A percentile compares a stretch with the other conserved stretches of the same genome.
These are phyloP conservation scores for Macrocentrus cingulum DNA, from an alignment of 1,140 invertebrate species.

Conservation along the genomic window DNA sequence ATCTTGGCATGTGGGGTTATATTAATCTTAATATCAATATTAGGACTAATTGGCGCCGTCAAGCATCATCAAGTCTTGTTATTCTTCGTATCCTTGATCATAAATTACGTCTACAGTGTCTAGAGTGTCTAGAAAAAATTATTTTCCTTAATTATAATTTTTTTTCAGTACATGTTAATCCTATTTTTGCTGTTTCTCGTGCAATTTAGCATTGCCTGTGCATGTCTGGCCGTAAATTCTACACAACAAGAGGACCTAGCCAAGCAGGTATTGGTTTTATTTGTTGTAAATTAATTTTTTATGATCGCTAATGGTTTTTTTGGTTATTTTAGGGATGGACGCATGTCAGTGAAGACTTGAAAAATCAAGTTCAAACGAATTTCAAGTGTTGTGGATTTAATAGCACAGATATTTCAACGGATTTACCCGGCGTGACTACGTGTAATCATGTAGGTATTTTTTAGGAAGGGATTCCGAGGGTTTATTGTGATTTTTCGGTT, in stretches of 20 bases:
- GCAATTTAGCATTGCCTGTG: constrained; percentile 93
- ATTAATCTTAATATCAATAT: constrained; percentile 83
- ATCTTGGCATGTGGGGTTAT: constrained; percentile 93
- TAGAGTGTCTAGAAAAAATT: background rate
- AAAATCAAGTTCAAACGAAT: constrained; percentile 70
- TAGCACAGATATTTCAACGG: constrained; percentile 34
- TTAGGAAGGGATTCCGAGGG: too few relatives aligned
- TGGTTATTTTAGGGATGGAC: constrained; percentile 71
- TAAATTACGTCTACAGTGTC: background rate
- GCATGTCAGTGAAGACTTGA: constrained; percentile 64
- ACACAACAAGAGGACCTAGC: constrained; percentile 82
- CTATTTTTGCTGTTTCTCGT: constrained; percentile 87
- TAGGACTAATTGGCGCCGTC: constrained; percentile 86
- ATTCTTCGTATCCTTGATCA: constrained; percentile 96
- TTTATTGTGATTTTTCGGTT: constrained; percentile 14
- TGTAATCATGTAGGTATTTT: too few relatives aligned
- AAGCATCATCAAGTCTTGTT: constrained; percentile 96
- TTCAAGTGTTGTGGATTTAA: constrained; percentile 87
- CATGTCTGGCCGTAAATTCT: constrained; percentile 87
- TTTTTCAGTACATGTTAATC: constrained; percentile 89
- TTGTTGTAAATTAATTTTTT: constrained; percentile 3
- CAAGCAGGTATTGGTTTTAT: constrained; percentile 63
- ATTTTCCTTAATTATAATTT: constrained; percentile 59
- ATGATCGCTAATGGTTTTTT: background rate
- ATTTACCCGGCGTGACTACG: constrained; percentile 46